Evolutionary conservation across 64 coral and sea anemone species (phyloP), one percentile per base, ranked within the genome.

Genomic region (Stichodactyla helianthus): DNA sequence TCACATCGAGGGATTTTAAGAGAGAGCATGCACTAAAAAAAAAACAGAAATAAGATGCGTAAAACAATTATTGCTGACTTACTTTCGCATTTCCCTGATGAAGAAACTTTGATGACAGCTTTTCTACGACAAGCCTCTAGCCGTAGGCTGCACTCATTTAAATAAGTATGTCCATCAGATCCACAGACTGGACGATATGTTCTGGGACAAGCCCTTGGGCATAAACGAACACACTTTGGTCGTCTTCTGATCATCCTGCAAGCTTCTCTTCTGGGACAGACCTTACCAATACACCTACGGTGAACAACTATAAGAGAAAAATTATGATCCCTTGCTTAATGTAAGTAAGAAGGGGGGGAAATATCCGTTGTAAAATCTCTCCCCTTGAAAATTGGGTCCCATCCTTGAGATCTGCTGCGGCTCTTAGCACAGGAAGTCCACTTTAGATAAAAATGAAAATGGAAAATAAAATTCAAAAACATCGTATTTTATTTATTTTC

Each of bases 91-190:
- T 28, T 80, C 10, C 78, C 78, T 51, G 78, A 1, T 1, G 52
- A 52, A 20, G 52, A 18, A 51, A 86, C 61, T 9, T 76, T 76
- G 5, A 86, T 53, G 0, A 16, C 8, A 10, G 71, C 84, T 54
- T 86, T 86, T 6, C 55, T 86, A 10, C 67, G 71, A 50, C 92
- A 93, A 59, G 83, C 60, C 59, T 86, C 56, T 63, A 68, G 35
- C 77, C 89, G 81, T 15, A 89, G 53, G 19, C 62, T 77, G 81
- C 92, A 93, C 63, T 93, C 83, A 82, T 71, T 93, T 7, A 74
- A 89, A 86, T 93, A 89, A 5, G 83, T 89, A 52, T 82, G 61
- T 88, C 92, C 87, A 67, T 89, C 92, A 23, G 82, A 61, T 5
- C 71, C 92, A 77, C 92, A 93, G 28, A 93, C 92, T 15, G 83